These are phyloP conservation scores for Protula sp. DNA, from an alignment of 2,888 invertebrate genomes.

Conservation along the genomic window DNA sequence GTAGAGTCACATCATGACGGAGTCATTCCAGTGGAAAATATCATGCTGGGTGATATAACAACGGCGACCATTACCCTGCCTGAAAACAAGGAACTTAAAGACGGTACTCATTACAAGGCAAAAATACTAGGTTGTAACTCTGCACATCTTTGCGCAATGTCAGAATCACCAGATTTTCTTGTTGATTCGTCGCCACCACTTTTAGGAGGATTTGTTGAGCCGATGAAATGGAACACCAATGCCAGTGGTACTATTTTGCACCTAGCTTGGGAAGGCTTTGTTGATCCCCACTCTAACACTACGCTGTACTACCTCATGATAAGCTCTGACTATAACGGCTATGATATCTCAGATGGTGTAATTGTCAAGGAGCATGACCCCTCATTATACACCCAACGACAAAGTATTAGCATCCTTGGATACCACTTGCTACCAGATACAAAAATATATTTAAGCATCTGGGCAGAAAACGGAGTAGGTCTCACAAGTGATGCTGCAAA, in stretches of 20 bases:
- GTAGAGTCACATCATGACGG: background rate
- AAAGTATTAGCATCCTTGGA: background rate
- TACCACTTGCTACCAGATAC: background rate
- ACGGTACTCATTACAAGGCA: background rate
- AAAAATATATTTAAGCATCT: background rate
- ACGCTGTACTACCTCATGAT: background rate
- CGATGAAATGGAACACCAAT: background rate
- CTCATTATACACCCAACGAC: background rate
- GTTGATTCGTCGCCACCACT: background rate
- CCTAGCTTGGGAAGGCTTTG: background rate
- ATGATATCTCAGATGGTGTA: background rate
- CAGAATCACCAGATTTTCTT: background rate
- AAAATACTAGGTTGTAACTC: background rate
- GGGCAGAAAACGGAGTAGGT: conserved; percentile 2
- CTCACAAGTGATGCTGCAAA: background rate
- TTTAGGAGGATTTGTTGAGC: conserved; percentile 1
- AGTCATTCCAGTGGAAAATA: background rate
- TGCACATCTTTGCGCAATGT: background rate
- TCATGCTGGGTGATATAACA: background rate
- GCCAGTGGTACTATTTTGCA: background rate
- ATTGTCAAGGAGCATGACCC: background rate
- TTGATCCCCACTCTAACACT: background rate
- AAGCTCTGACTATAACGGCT: background rate
- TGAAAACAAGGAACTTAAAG: background rate
- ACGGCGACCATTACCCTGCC: background rate